Base-by-base conservation (phyloP, 2,797 vertebrate genomes). In the Adelosebastes latens region DNA sequence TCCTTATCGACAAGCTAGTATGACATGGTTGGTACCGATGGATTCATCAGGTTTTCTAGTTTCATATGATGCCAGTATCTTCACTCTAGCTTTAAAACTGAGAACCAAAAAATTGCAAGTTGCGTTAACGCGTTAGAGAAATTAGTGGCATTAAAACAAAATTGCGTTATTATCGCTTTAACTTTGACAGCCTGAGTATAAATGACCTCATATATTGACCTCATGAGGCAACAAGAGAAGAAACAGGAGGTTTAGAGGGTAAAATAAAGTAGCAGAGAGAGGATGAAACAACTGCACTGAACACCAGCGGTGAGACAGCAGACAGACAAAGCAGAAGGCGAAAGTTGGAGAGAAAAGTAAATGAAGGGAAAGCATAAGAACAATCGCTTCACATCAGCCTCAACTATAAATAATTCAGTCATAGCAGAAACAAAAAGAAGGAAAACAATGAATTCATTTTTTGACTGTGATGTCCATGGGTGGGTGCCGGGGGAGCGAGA, bases 371-470 rank as follows among this genome's bases (percentile, higher is more conserved):
- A 80, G 58, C 65, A 68, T 69, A 64, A 84, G 72, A 82, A 80
- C 68, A 86, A 66, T 79, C 61, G 77, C 87, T 91, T 92, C 76
- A 80, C 74, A 92, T 86, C 42, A 81, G 79, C 73, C 75, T 85
- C 78, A 24, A 72, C 73, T 63, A 92, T 94, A 90, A 94, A 95
- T 95, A 91, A 93, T 95, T 93, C 85, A 95, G 82, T 71, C 62
- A 27, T 42, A 64, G 84, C 89, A 83, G 72, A 84, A 87, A 91
- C 73, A 83, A 80, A 90, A 49, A 31, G 16, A 59, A 87, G 83
- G 64, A 89, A 91, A 92, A 91, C 86, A 92, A 79, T 63, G 70
- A 90, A 86, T 86, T 90, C 24, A 62, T 73, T 92, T 52, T 80
- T 87, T 88, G 85, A 89, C 88, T 88, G 80, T 81, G 79, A 80